Evolutionary conservation across 2,888 invertebrate genomes (phyloP), one percentile per base, ranked within the genome.

Genomic region (Amiota mariae): DNA sequence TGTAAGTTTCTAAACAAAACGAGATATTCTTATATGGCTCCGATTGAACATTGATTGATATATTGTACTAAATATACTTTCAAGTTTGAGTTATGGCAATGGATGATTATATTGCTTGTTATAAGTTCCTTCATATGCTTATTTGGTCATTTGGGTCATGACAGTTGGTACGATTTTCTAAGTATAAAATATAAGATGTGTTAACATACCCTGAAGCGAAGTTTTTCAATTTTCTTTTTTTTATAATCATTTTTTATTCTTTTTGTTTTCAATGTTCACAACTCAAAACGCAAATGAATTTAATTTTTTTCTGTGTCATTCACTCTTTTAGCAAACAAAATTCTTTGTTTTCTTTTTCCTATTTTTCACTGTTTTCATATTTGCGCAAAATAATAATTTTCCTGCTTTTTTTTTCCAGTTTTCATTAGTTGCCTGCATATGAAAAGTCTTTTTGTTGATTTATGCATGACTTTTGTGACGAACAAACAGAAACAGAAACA

Each of bases 391-490:
- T 57, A 51, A 63, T 59, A 71, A 71, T 76, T 70, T 72, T 75
- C 77, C 71, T 78, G 72, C 70, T 73, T 72, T 72, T 56, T 68
- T n/a, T n/a, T 36, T 71, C 75, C 80, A 81, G 84, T 85, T 83
- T 83, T 83, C 85, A 83, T 85, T 85, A 84, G 85, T 84, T 83
- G 82, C 82, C 82, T 18, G n/a, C 67, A 47, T 8, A 51, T 54
- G 46, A n/a, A 13, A 36, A 74, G 76, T 84, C 83, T 81, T 85
- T 36, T 6, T 84, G 84, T 81, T 83, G 83, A 83, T 83, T 83
- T 83, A 83, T 83, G 83, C 84, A 82, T 85, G 83, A 80, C 84
- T 83, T 83, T 79, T 81, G 80, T 79, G 79, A 76, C 75, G 61
- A 36, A 36, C 36, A 36, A 36, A 36, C 36, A 36, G 36, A 36